Base-by-base conservation (phyloP, 2,888 invertebrate genomes). In the Caenorhabditis plicata region DNA sequence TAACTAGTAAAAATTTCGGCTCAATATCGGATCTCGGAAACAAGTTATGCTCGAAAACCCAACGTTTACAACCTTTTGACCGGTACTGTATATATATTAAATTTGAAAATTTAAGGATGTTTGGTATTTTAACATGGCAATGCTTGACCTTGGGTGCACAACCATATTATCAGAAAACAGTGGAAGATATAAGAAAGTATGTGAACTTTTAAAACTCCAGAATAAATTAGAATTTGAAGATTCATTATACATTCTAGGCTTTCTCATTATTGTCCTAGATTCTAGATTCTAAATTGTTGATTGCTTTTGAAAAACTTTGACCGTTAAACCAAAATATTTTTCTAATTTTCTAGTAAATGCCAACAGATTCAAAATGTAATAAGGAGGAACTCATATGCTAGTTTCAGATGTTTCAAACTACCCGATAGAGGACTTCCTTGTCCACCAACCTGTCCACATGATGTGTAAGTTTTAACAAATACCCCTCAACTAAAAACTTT, bases 101-200 rank as follows among this genome's bases (percentile, higher is more conserved):
- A n/a, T n/a, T n/a, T n/a, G n/a, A n/a, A n/a, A n/a, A n/a, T n/a
- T n/a, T n/a, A n/a, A n/a, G n/a, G 75, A 76, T 76, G 76, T 74
- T 76, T 33, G 76, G 76, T 26, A 75, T 76, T 3, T 64, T 76
- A 7, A 56, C 64, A 19, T 78, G 77, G 78, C 75, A 78, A 45
- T 78, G 77, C 43, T 69, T 75, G 39, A 76, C 76, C 2, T 56
- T 76, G 4, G 75, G 77, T n/a, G 73, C 73, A n/a, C 67, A 70
- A 15, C 75, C 75, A 9, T 78, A 78, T 53, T 79, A 62, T 49
- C 71, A 75, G 60, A 58, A 73, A 22, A 68, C 70, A 0, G 60
- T 73, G 29, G 71, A 73, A 9, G 78, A 79, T 36, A 78, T 78
- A 29, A 68, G 69, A 39, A 56, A 53, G 60, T 66, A 27, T 46